Evolutionary conservation across 1,140 invertebrate genomes (phyloP), one percentile per base, ranked within the genome.

Genomic region (Cephus cinctus): DNA sequence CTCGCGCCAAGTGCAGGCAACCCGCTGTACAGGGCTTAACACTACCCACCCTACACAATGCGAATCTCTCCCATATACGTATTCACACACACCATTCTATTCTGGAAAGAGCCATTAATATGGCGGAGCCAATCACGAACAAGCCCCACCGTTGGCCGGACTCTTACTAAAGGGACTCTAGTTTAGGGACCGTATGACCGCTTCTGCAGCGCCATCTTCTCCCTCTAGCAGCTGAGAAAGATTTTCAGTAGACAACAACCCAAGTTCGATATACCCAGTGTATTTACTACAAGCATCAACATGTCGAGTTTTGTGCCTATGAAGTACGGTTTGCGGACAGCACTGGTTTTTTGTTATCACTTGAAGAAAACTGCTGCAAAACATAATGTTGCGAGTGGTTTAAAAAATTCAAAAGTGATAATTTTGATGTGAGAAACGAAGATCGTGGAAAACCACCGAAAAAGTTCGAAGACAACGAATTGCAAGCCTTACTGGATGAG

Each of bases 321-420:
- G 5, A 52, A 34, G 12, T 15, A 45, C 19, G 27, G 53, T 56
- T 53, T 49, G 46, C 42, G 45, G 50, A 36, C 14, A 49, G 45
- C 32, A 43, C 45, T 48, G 27, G n/a, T 56, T 40, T 45, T 44
- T 19, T 43, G 41, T 39, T 56, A 43, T 45, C 19, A 57, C 50
- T 54, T 42, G 40, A 57, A 54, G 46, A 57, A 54, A 57, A 46
- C 14, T 49, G 50, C 54, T 50, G 46, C 47, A 27, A 47, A 54
- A 43, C 3, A 30, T 5, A 27, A n/a, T 27, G 25, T n/a, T 27
- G 6, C 25, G 25, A 27, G 25, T 27, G 25, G 25, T 8, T 27
- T n/a, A 27, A 27, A 27, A 27, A 27, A 27, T 27, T 27, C 25
- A 27, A 27, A 27, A 27, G 25, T 27, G 25, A n/a, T 31, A 48